A percentile compares a stretch with the other conserved stretches of the same genome.
phyloP scores from a whole-genome alignment of 2,888 invertebrate genomes.

The Nebria brevicollis region DNA sequence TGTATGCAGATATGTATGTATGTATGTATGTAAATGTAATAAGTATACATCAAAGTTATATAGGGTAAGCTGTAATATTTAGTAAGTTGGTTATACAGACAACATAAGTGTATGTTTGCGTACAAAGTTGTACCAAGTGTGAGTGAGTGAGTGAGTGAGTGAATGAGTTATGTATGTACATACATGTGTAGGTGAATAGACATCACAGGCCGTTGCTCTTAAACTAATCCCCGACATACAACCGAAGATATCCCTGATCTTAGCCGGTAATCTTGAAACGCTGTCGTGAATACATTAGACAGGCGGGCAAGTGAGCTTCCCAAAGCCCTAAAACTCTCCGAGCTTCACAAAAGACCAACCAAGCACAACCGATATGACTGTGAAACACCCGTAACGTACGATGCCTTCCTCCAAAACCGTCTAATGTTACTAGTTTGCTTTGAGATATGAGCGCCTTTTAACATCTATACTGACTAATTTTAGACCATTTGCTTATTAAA shows the following conservation, averaged over 20 bases:
- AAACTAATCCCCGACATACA: constrained; percentile 46
- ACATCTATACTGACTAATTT: constrained; percentile 47
- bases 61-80: background rate
- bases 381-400: background rate
- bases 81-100: background rate
- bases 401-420: background rate
- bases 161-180: background rate
- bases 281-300: constrained; percentile 47
- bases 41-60: background rate
- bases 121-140: background rate
- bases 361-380: constrained; percentile 27
- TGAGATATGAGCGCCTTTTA: constrained; percentile 48
- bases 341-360: constrained; percentile 47
- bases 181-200: constrained; percentile 34
- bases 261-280: constrained; percentile 47
- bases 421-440: constrained; percentile 40
- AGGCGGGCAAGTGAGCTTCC: constrained; percentile 43
- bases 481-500: constrained; percentile 48
- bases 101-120: background rate
- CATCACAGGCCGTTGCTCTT: constrained; percentile 47
- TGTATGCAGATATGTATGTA: background rate
- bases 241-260: constrained; percentile 47
- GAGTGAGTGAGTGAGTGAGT: constrained; percentile 17
- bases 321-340: constrained; percentile 45
- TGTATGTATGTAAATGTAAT: background rate